A percentile compares a stretch with the other conserved stretches of the same genome.
These are phyloP conservation scores for Odontamblyopus rebecca DNA, from an alignment of 2,797 vertebrate species.

Conservation along the genomic window DNA sequence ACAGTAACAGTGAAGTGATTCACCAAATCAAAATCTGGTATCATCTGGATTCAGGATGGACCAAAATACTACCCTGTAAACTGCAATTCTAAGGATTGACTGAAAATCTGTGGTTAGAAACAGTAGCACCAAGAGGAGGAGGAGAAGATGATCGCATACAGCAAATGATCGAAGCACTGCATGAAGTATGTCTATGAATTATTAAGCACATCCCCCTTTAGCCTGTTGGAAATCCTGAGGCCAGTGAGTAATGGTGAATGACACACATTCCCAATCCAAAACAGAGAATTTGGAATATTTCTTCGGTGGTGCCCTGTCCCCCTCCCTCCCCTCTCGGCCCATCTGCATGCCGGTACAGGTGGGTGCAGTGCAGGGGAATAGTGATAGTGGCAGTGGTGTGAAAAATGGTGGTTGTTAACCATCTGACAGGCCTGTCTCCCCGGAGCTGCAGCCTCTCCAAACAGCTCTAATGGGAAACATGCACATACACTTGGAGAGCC, in stretches of 20 bases:
- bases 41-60: not conserved
- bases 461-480: conserved; percentile 72
- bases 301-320: conserved; percentile 22
- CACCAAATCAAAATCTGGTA: not conserved
- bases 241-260: conserved; percentile 32
- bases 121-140: conserved; percentile 48
- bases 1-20: not conserved
- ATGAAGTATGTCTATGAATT: conserved; percentile 65
- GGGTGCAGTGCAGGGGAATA: conserved; percentile 58
- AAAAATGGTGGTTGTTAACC: conserved; percentile 76
- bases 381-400: conserved; percentile 63
- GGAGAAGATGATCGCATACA: conserved; percentile 57
- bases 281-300: conserved; percentile 10
- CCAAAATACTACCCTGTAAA: not conserved
- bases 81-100: conserved; percentile 20
- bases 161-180: conserved; percentile 69
- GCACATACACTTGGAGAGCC: conserved; percentile 53
- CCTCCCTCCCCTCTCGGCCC: conserved; percentile 39
- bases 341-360: conserved; percentile 70
- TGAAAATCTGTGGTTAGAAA: conserved; percentile 39
- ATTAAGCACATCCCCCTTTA: conserved; percentile 59
- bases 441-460: conserved; percentile 69
- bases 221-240: conserved; percentile 47
- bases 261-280: not conserved
- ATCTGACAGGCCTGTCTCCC: conserved; percentile 74